Evolutionary conservation across 2,113 vertebrate species (phyloP).

Genomic region (Daboia siamensis): DNA sequence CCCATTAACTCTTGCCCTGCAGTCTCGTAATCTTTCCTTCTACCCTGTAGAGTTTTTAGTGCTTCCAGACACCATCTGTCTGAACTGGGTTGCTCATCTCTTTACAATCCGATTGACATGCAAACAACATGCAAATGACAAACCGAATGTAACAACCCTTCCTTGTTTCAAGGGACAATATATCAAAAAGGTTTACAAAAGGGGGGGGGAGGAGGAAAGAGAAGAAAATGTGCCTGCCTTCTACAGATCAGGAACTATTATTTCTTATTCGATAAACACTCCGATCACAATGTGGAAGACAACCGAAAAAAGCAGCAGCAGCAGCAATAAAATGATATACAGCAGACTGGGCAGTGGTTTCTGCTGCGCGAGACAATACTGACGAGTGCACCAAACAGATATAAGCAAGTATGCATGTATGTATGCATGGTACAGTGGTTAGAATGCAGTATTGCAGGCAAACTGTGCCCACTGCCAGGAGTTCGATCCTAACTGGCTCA

Average conservation of each 20-base stretch:
- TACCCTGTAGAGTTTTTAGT: slow-evolving; percentile 61
- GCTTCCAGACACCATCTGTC: slow-evolving; percentile 69
- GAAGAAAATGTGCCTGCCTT: slow-evolving; percentile 50
- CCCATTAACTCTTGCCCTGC: slow-evolving; percentile 47
- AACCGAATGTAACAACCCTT: slow-evolving; percentile 65
- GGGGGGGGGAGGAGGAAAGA: slow-evolving; percentile 3
- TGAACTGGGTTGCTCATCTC: slow-evolving; percentile 60
- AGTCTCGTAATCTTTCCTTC: slow-evolving; percentile 58
- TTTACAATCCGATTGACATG: slow-evolving; percentile 66
- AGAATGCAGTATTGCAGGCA: background rate
- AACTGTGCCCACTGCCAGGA: background rate
- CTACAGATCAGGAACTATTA: slow-evolving; percentile 48
- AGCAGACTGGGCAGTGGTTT: background rate
- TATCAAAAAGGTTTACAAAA: slow-evolving; percentile 52
- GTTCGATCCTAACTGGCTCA: background rate
- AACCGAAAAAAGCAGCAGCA: slow-evolving; percentile 20
- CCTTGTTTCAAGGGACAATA: slow-evolving; percentile 67
- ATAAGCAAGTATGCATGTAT: background rate
- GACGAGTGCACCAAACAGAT: slow-evolving; percentile 21
- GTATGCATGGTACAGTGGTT: too few relatives aligned
- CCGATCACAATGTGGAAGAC: slow-evolving; percentile 28
- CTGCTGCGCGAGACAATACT: background rate
- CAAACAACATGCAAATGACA: slow-evolving; percentile 69
- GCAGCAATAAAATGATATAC: background rate
- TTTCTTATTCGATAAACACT: slow-evolving; percentile 39